Base-by-base conservation (phyloP, 2,888 invertebrate species). In the Meiosimyza decipiens region DNA sequence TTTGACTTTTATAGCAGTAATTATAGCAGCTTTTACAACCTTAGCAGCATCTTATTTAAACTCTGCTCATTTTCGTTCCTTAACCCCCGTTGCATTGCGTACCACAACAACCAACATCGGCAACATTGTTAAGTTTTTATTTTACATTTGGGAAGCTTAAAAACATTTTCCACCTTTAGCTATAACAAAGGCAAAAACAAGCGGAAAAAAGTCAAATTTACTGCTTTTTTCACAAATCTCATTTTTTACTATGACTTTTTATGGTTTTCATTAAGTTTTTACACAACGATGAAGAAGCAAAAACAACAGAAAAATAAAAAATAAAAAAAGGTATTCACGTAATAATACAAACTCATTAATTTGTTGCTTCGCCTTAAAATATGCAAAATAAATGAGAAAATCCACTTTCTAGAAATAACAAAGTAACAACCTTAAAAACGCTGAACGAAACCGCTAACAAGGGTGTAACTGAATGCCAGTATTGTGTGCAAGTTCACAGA, bases 331-430 rank as follows among this genome's bases (percentile, higher is more conserved):
- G 28, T 28, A 40, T 40, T 40, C 40, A 40, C 40, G 40, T 40
- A 40, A 76, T 77, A 77, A 79, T 33, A 57, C 16, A 76, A 77
- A 77, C 79, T 79, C 78, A 77, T 79, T 79, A 79, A 79, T 79
- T 78, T 77, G 77, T 77, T 78, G 77, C 77, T 77, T 77, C 74
- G 75, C 76, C 76, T 75, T 78, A 75, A 77, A 78, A 75, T 77
- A 79, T 79, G 77, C 77, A 79, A 77, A 78, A 76, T 75, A 77
- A 79, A 79, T 76, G 75, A 76, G 74, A 77, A 78, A 75, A 78
- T 79, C 78, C 76, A 79, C 77, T 78, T 78, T 76, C 67, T 9
- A 40, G 40, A 40, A 40, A 40, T 40, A 40, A 40, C 40, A 40
- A 40, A 40, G 40, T 40, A 40, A 40, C 40, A 40, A 40, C 40